Base-by-base conservation (phyloP, 2,888 invertebrate species). In the Iselma pallidipennis region DNA sequence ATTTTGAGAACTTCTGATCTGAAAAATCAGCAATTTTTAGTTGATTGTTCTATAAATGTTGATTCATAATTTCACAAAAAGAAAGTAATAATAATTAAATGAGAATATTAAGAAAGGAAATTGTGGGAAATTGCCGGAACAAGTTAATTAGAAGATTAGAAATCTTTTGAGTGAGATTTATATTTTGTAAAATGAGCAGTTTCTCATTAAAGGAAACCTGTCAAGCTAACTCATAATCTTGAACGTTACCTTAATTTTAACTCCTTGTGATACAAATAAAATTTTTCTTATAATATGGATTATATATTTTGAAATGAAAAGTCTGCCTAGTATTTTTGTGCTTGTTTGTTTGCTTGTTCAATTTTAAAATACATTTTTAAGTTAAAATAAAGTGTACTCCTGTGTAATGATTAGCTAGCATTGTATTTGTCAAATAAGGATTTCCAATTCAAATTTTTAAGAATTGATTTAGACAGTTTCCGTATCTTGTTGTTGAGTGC, bases 401-500 rank as follows among this genome's bases (percentile, higher is more conserved):
- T 21, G 23, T 50, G 50, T 26, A 37, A 57, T 57, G 50, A 50
- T 23, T 25, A 45, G 21, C 23, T 14, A 19, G 53, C 37, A 53
- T 53, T 52, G 31, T 25, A 51, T 55, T 51, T 55, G 55, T 60
- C 60, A 59, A 50, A 52, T 52, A 48, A 49, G n/a, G 19, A 61
- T 52, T 57, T 48, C 29, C 56, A 61, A 57, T 61, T 61, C 52
- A 50, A 61, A 59, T 51, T 42, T 61, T 61, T 52, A 45, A 31
- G 51, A 56, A 61, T 61, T 56, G 52, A 61, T 61, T 56, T 52
- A 51, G 56, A 61, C 55, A 57, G 51, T 56, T 61, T 56, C 49
- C 61, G 52, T 51, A 56, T 61, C 28, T 61, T 61, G 25, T 48
- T 31, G 21, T 4, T 19, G 48, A 51, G 31, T 61, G 45, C 57